These are phyloP conservation scores for Dynastes maya DNA, from an alignment of 2,888 invertebrate species.

Conservation along the genomic window DNA sequence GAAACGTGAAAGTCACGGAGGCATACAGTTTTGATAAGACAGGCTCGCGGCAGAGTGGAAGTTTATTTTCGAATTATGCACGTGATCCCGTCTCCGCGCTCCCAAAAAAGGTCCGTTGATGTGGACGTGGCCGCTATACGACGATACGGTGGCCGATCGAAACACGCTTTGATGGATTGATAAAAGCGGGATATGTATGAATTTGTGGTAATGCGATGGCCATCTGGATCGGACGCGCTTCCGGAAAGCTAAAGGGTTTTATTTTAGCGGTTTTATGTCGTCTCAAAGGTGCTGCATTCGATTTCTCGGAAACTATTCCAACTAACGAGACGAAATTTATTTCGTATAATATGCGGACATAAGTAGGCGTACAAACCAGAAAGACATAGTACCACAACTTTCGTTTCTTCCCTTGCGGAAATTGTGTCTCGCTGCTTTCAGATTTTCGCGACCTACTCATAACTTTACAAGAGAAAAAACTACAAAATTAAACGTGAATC, in stretches of 20 bases:
- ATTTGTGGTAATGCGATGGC: conserved; percentile 12
- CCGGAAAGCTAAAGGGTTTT: neutral
- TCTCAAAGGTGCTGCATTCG: no score
- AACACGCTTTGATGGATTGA: neutral
- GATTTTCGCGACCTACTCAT: no score
- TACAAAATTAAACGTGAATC: no score
- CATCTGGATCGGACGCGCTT: conserved; percentile 6
- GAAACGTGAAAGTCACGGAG: conserved; percentile 48
- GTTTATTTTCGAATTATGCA: conserved; percentile 42
- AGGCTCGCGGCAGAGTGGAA: neutral
- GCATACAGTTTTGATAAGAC: conserved; percentile 51
- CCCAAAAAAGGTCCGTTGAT: neutral
- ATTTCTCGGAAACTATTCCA: no score
- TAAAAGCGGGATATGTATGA: conserved; percentile 4
- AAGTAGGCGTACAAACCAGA: no score
- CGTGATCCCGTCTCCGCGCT: neutral
- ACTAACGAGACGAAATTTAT: no score
- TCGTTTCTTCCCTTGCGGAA: no score
- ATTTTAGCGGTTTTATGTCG: neutral
- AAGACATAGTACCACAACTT: no score
- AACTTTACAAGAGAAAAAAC: no score
- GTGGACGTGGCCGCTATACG: neutral
- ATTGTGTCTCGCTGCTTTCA: no score
- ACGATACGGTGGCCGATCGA: neutral
- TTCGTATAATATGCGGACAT: no score